A percentile compares a stretch with the other conserved stretches of the same genome.
Conservation (phyloP, 2,888 invertebrate species). For the Mimachlamys varia region DNA sequence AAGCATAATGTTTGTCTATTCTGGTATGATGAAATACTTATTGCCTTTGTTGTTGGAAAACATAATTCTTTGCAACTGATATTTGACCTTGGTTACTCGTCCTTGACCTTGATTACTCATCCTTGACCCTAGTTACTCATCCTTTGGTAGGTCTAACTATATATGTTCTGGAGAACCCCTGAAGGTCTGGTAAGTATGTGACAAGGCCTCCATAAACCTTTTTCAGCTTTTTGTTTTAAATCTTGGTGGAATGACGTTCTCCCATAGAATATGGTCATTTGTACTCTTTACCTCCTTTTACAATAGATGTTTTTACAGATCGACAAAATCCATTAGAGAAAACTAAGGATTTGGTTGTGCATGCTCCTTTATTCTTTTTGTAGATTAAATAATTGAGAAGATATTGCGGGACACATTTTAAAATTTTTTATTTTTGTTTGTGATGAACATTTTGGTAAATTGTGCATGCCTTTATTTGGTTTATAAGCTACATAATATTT, state of each 20-base stretch:
- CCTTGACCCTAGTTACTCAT: neutral
- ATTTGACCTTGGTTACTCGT: neutral
- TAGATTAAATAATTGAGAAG: neutral
- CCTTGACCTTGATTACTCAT: neutral
- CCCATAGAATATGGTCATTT: neutral
- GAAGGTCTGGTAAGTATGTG: neutral
- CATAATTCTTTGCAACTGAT: too few relatives aligned
- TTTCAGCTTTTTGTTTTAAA: neutral
- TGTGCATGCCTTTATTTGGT: too few relatives aligned
- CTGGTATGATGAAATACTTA: too few relatives aligned
- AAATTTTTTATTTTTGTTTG: too few relatives aligned
- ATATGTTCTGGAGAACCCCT: conserved; percentile 8
- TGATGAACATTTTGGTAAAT: too few relatives aligned
- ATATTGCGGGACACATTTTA: neutral
- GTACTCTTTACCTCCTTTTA: neutral
- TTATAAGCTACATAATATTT: too few relatives aligned
- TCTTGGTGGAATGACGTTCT: neutral
- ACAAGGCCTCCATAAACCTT: neutral
- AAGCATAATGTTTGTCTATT: too few relatives aligned
- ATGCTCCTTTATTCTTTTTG: neutral
- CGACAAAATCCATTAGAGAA: neutral
- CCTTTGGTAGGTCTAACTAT: conserved; percentile 9
- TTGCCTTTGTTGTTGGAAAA: too few relatives aligned
- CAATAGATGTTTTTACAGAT: neutral
- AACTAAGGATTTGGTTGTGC: conserved; percentile 12